Evolutionary conservation across 2,797 vertebrate species (phyloP).

Genomic region (Enteromius trimaculatus): DNA sequence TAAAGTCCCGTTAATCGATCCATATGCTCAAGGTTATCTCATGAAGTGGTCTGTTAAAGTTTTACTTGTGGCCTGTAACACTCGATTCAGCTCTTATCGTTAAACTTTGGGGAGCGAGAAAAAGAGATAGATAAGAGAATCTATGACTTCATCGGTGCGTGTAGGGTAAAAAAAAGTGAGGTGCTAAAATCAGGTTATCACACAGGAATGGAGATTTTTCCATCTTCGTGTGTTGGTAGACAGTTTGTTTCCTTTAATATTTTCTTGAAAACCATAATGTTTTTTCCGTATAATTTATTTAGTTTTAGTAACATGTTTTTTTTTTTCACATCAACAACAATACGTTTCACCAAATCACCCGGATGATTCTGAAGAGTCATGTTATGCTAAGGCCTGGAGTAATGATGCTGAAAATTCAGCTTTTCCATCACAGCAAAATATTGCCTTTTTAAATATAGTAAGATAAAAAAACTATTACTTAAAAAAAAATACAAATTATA

Average conservation of each 20-base stretch:
- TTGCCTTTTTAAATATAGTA: neutral
- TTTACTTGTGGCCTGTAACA: neutral
- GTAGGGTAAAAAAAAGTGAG: neutral
- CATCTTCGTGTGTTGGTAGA: neutral
- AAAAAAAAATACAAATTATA: too few relatives aligned
- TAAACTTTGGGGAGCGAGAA: neutral
- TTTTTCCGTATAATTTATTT: neutral
- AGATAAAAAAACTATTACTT: neutral
- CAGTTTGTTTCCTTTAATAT: neutral
- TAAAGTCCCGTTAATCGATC: slow-evolving; percentile 6
- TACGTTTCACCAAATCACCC: neutral
- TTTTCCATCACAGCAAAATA: neutral
- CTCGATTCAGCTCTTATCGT: neutral
- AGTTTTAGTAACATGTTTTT: neutral
- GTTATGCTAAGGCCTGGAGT: neutral
- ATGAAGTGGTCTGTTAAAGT: neutral
- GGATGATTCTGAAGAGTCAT: neutral
- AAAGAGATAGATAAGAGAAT: slow-evolving; percentile 7
- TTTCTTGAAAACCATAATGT: neutral
- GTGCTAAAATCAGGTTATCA: neutral
- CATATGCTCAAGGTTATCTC: slow-evolving; percentile 24
- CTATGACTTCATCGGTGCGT: slow-evolving; percentile 13
- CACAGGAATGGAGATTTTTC: neutral
- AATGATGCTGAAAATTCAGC: neutral
- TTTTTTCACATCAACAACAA: neutral